Conservation (phyloP, 2,888 invertebrate species). For the Smittia aterrima region DNA sequence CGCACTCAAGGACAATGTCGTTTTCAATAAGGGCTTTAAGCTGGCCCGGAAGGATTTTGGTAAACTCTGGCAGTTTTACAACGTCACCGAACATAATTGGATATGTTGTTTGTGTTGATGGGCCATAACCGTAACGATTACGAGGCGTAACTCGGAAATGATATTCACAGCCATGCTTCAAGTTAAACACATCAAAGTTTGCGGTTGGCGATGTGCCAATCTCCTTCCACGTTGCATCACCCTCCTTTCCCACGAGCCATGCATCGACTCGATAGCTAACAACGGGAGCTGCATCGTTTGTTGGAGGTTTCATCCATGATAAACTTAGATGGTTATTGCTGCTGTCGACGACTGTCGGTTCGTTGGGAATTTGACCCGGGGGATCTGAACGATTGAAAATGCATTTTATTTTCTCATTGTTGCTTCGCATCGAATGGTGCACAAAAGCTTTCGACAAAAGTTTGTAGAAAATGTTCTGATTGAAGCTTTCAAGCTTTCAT, state of each 20-base stretch:
- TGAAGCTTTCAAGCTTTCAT: no score
- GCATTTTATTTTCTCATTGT: neutral
- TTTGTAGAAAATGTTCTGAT: no score
- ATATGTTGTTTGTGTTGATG: conserved; percentile 66
- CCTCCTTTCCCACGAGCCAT: conserved; percentile 75
- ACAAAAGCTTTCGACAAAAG: no score
- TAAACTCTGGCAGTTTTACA: conserved; percentile 73
- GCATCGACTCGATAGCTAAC: conserved; percentile 79
- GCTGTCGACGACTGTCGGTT: conserved; percentile 75
- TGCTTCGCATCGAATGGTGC: no score
- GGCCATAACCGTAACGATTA: conserved; percentile 89
- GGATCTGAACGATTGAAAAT: conserved; percentile 62
- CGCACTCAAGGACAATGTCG: conserved; percentile 67
- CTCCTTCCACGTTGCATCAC: conserved; percentile 81
- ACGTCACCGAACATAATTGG: conserved; percentile 66
- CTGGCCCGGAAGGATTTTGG: conserved; percentile 72
- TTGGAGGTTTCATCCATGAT: conserved; percentile 76
- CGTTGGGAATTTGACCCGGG: conserved; percentile 73
- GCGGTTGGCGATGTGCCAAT: conserved; percentile 76
- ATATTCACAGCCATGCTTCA: conserved; percentile 76
- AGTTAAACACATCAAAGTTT: conserved; percentile 78
- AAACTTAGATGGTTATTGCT: conserved; percentile 81
- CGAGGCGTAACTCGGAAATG: conserved; percentile 84
- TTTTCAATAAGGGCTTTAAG: conserved; percentile 70
- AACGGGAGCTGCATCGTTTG: conserved; percentile 69